Evolutionary conservation across 2,888 invertebrate genomes (phyloP).

Genomic region (Lepidochrysops patricia): DNA sequence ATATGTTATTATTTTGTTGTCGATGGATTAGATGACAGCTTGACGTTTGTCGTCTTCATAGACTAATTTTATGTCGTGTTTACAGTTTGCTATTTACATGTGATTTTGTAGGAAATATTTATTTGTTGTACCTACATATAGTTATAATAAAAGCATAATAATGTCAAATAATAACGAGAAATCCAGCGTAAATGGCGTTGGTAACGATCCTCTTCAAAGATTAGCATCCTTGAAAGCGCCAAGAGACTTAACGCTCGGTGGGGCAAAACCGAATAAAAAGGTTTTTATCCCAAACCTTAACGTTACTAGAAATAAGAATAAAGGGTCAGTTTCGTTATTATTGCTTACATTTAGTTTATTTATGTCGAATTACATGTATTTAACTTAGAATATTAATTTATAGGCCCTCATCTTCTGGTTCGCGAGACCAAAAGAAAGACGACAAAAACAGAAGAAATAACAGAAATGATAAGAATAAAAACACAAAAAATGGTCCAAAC

Average conservation of each 20-base stretch:
- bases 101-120: background rate
- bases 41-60: too few species aligned
- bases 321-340: constrained; percentile 47
- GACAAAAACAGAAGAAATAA: constrained; percentile 43
- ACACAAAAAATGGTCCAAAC: constrained; percentile 48
- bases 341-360: background rate
- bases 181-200: constrained; percentile 42
- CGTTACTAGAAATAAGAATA: constrained; percentile 75
- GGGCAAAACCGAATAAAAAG: constrained; percentile 67
- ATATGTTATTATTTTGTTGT: too few species aligned
- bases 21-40: too few species aligned
- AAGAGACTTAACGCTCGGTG: constrained; percentile 74
- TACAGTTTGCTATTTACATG: background rate
- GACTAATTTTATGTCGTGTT: too few species aligned
- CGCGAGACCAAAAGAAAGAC: constrained; percentile 42
- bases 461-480: constrained; percentile 44
- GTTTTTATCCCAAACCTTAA: constrained; percentile 76
- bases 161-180: constrained; percentile 52
- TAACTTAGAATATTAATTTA: constrained; percentile 15
- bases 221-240: constrained; percentile 71
- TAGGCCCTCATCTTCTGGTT: constrained; percentile 34
- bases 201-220: constrained; percentile 49
- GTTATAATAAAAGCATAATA: constrained; percentile 10
- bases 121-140: too few species aligned
- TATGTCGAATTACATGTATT: background rate